phyloP scores from a whole-genome alignment of 2,797 vertebrate genomes.

The Ptychadena robeensis region DNA sequence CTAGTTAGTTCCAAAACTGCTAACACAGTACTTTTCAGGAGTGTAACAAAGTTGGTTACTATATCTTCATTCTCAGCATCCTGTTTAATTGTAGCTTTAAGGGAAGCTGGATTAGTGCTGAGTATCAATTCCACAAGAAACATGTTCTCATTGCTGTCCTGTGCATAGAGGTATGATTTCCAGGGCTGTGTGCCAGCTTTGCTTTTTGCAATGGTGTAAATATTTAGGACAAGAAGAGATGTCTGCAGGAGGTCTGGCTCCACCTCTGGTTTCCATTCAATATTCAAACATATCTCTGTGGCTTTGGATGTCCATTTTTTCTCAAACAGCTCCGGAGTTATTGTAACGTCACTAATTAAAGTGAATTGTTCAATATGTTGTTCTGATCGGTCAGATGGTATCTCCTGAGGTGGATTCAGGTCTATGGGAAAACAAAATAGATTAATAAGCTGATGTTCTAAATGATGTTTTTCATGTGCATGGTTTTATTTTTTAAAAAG shows the following conservation, averaged over 20 bases:
- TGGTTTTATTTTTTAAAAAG: no score
- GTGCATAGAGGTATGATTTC: slow-evolving; percentile 90
- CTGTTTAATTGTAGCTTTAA: slow-evolving; percentile 82
- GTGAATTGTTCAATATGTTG: slow-evolving; percentile 65
- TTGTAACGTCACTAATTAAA: slow-evolving; percentile 71
- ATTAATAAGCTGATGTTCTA: neutral
- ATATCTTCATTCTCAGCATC: slow-evolving; percentile 71
- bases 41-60: slow-evolving; percentile 75
- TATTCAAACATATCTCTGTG: slow-evolving; percentile 67
- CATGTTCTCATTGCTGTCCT: slow-evolving; percentile 75
- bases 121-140: slow-evolving; percentile 86
- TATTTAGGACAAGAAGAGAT: slow-evolving; percentile 86
- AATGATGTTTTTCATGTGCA: no score
- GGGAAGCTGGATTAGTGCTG: slow-evolving; percentile 56
- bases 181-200: slow-evolving; percentile 79
- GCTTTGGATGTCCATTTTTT: slow-evolving; percentile 80
- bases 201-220: slow-evolving; percentile 91
- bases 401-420: slow-evolving; percentile 64
- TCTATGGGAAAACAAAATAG: slow-evolving; percentile 67
- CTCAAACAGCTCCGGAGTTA: slow-evolving; percentile 89
- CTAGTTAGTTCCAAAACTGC: slow-evolving; percentile 66
- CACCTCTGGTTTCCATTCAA: slow-evolving; percentile 71
- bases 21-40: slow-evolving; percentile 78
- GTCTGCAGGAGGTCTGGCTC: slow-evolving; percentile 82
- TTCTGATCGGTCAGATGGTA: slow-evolving; percentile 63